Evolutionary conservation across 2,888 invertebrate genomes (phyloP), one percentile per base, ranked within the genome.

Genomic region (Endomychus coccineus): DNA sequence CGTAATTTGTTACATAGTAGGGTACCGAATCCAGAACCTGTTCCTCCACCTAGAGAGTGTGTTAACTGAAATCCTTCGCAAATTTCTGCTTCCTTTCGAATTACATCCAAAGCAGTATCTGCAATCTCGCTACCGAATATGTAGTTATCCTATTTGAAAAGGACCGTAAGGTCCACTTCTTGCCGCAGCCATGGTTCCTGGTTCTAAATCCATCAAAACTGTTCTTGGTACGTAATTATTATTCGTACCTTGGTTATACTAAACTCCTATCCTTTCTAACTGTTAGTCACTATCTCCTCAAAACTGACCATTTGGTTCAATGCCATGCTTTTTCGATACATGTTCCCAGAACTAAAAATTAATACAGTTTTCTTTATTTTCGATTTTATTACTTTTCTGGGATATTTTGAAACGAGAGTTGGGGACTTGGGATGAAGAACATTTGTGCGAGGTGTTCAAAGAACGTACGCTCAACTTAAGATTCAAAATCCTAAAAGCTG

Each of bases 261-360:
- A 83, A 30, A 83, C 83, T 58, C 78, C 77, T 56, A 83, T 81
- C 48, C 82, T 69, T 62, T 83, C 82, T 53, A 83, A 62, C 58
- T 83, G 83, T 28, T 81, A 71, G 46, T 77, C 77, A n/a, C 77
- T 78, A 62, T 80, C 78, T 22, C 82, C 83, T 53, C 76, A 72
- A 64, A 80, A 81, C 17, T 75, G 71, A 45, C 83, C 83, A 19
- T 77, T 76, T 23, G 78, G 77, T 57, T 81, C 78, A 53, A 83
- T 81, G 42, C 82, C 83, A 60, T 83, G 55, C 41, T 55, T 54
- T 11, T 46, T 83, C 29, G 84, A 84, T 59, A 87, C 86, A 23
- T 85, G 81, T 63, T 86, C 84, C 85, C 83, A 84, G 63, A 83
- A 83, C 82, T 83, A 68, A 48, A 70, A n/a, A n/a, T n/a, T n/a